These are phyloP conservation scores for Bombus waltoni DNA, from an alignment of 1,140 invertebrate genomes.

Conservation along the genomic window DNA sequence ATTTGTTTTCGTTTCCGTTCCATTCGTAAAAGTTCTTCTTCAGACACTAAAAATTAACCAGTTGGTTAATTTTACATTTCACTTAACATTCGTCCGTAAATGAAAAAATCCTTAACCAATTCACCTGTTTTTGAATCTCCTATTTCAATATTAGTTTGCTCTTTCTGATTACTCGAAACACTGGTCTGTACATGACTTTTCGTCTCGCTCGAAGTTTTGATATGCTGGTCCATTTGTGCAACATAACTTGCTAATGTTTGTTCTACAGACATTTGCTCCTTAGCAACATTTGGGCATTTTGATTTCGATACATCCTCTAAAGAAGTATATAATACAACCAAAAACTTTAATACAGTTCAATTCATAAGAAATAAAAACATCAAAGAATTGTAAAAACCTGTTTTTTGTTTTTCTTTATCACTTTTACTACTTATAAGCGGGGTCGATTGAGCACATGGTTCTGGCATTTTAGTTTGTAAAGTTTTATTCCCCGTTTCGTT, in stretches of 20 bases:
- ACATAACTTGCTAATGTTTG: background rate
- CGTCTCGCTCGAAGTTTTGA: no score
- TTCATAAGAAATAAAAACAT: background rate
- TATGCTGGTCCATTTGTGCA: background rate
- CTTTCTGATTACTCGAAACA: background rate
- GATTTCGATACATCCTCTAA: background rate
- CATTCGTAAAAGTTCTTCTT: slow-evolving; percentile 21
- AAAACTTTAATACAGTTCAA: background rate
- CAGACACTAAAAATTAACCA: slow-evolving; percentile 34
- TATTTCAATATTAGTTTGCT: slow-evolving; percentile 2
- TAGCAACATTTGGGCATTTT: background rate
- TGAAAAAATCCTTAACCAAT: background rate
- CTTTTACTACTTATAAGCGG: background rate
- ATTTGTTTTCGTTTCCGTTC: slow-evolving; percentile 53
- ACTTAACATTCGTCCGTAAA: background rate
- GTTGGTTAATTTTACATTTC: background rate
- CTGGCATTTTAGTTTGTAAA: background rate
- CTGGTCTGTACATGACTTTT: background rate
- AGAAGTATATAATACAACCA: background rate
- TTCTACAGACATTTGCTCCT: background rate
- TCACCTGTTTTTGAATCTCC: slow-evolving; percentile 15
- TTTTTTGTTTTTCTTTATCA: background rate
- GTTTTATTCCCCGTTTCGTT: no score
- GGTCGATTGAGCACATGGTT: background rate
- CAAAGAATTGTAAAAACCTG: slow-evolving; percentile 2